Evolutionary conservation across 2,797 vertebrate genomes (phyloP).

Genomic region (Pseudocheirus occidentalis): DNA sequence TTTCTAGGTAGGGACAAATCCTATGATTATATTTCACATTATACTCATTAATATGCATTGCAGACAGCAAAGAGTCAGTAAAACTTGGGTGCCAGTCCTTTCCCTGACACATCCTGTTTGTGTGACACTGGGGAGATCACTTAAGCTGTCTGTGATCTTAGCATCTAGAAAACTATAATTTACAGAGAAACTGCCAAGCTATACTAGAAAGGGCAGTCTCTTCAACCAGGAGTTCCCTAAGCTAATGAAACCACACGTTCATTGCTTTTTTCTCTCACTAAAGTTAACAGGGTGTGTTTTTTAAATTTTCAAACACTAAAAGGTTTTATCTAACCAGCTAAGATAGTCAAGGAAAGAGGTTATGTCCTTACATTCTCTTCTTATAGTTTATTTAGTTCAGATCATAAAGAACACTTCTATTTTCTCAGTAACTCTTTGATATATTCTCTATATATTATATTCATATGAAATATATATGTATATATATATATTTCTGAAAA

Average conservation of each 20-base stretch:
- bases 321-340: background rate
- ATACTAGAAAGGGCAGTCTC: background rate
- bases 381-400: conserved; percentile 18
- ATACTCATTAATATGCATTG: background rate
- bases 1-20: background rate
- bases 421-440: conserved; percentile 49
- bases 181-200: background rate
- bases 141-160: background rate
- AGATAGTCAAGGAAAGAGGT: background rate
- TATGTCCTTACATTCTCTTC: background rate
- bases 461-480: conserved; percentile 6
- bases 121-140: background rate
- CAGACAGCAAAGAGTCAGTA: background rate
- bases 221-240: background rate
- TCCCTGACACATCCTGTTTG: background rate
- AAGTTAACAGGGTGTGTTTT: background rate
- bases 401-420: background rate
- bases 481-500: conserved; percentile 15
- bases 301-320: background rate
- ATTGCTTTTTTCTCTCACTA: background rate
- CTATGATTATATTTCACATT: background rate
- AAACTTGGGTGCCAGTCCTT: background rate
- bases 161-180: background rate
- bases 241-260: background rate
- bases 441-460: conserved; percentile 21